A percentile compares a stretch with the other conserved stretches of the same genome.
Evolutionary conservation across 2,888 invertebrate species (phyloP).

Genomic region (Drosophila subsilvestris): DNA sequence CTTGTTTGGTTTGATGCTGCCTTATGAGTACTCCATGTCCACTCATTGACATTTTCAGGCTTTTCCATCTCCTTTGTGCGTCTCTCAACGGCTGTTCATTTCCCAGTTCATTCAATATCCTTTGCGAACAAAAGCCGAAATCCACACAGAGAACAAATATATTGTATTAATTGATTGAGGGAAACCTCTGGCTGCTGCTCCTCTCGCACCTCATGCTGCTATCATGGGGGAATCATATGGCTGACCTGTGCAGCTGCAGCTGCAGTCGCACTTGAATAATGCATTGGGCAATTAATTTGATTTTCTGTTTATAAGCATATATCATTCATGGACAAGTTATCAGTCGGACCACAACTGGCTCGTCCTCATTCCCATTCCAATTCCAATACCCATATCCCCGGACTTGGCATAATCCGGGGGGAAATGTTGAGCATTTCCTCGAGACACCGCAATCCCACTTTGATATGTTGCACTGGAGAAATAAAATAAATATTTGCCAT

Average conservation of each 20-base stretch:
- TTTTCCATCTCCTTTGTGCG: slow-evolving; percentile 26
- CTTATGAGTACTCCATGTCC: slow-evolving; percentile 3
- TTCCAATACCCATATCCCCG: background rate
- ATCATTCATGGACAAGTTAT: slow-evolving; percentile 26
- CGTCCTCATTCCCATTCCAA: background rate
- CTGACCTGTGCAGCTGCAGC: slow-evolving; percentile 3
- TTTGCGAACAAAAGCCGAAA: slow-evolving; percentile 17
- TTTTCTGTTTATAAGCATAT: slow-evolving; percentile 33
- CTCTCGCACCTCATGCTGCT: background rate
- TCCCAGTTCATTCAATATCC: slow-evolving; percentile 28
- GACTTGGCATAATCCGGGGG: slow-evolving; percentile 1
- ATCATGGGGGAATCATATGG: slow-evolving; percentile 25
- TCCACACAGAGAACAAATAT: slow-evolving; percentile 6
- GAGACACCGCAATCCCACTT: background rate
- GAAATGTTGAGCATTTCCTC: slow-evolving; percentile 28
- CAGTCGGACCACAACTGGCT: background rate
- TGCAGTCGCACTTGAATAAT: slow-evolving; percentile 49
- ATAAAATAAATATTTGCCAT: slow-evolving; percentile 62
- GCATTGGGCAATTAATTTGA: slow-evolving; percentile 55
- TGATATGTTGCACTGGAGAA: slow-evolving; percentile 29
- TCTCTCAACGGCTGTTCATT: slow-evolving; percentile 26
- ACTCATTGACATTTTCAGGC: slow-evolving; percentile 9
- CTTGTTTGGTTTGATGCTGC: background rate
- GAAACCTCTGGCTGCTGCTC: background rate
- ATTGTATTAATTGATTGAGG: slow-evolving; percentile 64